A percentile compares a stretch with the other conserved stretches of the same genome.
Evolutionary conservation across 2,888 invertebrate species (phyloP).

Genomic region (Lampropteryx suffumata): DNA sequence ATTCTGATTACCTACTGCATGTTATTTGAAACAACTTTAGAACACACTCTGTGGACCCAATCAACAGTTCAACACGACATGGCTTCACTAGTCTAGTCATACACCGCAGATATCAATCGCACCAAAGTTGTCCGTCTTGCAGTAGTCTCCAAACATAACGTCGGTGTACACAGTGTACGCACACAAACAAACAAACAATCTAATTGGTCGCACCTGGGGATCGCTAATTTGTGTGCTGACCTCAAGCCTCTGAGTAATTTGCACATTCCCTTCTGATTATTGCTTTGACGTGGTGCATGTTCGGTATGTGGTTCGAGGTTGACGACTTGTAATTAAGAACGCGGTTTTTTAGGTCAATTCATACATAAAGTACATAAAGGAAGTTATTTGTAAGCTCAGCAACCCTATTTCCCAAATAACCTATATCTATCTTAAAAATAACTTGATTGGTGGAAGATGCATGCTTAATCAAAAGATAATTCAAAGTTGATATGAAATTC

Average conservation of each 20-base stretch:
- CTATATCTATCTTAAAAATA: no score
- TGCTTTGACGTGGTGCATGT: conserved; percentile 20
- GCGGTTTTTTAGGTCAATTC: not conserved
- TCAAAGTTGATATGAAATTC: conserved; percentile 3
- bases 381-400: no score
- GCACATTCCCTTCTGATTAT: conserved; percentile 22
- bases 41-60: not conserved
- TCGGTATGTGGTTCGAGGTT: not conserved
- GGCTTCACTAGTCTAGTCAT: not conserved
- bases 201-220: conserved; percentile 33
- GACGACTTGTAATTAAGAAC: not conserved
- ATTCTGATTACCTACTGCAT: no score
- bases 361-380: not conserved
- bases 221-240: conserved; percentile 32
- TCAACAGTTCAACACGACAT: not conserved
- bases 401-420: no score
- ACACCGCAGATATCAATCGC: conserved; percentile 20
- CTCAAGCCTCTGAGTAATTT: conserved; percentile 28
- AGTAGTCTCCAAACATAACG: conserved; percentile 20
- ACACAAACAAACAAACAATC: conserved; percentile 30
- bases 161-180: conserved; percentile 9
- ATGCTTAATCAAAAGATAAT: not conserved
- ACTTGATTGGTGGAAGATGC: no score
- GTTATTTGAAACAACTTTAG: not conserved
- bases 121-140: conserved; percentile 16